Base-by-base conservation (phyloP, 2,888 invertebrate species). In the Geophilus truncorum region DNA sequence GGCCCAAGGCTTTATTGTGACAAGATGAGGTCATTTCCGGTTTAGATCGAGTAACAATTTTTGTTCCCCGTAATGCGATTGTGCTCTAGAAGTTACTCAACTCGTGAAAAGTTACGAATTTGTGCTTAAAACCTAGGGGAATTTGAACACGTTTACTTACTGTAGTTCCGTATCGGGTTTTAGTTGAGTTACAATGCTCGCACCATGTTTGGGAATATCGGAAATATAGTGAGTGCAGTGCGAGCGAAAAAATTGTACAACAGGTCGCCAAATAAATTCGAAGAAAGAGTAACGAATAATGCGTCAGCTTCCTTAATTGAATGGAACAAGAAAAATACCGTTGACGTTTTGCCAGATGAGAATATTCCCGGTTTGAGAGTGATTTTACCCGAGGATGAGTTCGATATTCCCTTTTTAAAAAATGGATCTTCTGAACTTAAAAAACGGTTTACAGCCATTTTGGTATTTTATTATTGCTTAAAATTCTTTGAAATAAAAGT, bases 381-480 rank as follows among this genome's bases (percentile, higher is more conserved):
- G 81, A 90, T 90, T 82, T 89, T 88, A 81, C 85, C 89, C 36
- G 87, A 89, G 84, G 88, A 90, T 77, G 83, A 83, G 28, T 79
- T 57, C 9, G 51, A 81, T 34, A 15, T 77, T 23, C 34, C 77
- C 36, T 36, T 34, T 30, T 30, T 75, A 28, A 32, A 75, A 75
- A 75, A 75, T 9, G 18, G 75, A 1, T 15, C n/a, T 4, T 75
- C 30, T 7, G 75, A 30, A 10, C 75, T 75, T 15, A 75, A 32
- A 32, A 77, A 30, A 77, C 77, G 77, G 12, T 77, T 77, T n/a
- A n/a, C 34, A 0, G 77, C 12, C n/a, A 30, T 77, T 77, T 30
- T 77, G 30, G 23, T 30, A 77, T 70, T 30, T 77, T 77, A 23
- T 15, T 23, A 23, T 4, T 25, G 3, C 21, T 23, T 76, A 23